These are phyloP conservation scores for Calosoma granatense DNA, from an alignment of 1,140 invertebrate genomes.

Conservation along the genomic window DNA sequence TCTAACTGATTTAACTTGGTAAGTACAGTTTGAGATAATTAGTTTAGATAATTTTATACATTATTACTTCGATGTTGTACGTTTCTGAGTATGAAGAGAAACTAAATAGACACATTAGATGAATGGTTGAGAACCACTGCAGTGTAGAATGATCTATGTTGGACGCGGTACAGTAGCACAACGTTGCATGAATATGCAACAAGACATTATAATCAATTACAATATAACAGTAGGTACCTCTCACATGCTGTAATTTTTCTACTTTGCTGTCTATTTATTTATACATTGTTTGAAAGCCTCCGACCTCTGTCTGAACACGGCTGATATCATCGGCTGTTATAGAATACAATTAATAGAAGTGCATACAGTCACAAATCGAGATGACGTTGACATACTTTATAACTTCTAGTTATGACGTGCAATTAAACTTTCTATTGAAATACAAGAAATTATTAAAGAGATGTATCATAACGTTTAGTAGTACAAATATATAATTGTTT, in stretches of 20 bases:
- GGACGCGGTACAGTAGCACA: neutral
- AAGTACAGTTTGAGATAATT: neutral
- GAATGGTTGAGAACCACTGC: neutral
- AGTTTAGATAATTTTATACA: neutral
- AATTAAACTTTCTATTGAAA: too few relatives aligned
- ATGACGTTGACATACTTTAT: neutral
- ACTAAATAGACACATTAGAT: too few relatives aligned
- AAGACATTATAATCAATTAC: neutral
- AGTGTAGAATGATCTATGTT: neutral
- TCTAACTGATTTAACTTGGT: neutral
- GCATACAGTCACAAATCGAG: neutral
- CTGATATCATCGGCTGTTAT: too few relatives aligned
- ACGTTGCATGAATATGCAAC: neutral
- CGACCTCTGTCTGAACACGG: too few relatives aligned
- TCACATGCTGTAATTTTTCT: neutral
- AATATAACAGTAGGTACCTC: neutral
- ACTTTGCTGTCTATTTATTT: neutral
- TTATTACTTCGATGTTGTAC: neutral
- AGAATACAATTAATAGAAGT: neutral
- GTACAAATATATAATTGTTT: too few relatives aligned
- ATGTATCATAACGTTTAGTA: too few relatives aligned
- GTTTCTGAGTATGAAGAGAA: neutral
- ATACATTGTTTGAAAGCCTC: neutral
- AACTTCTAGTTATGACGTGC: neutral
- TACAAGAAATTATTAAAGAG: too few relatives aligned